Evolutionary conservation across 2,797 vertebrate genomes (phyloP).

Genomic region (Geotrypetes seraphini): DNA sequence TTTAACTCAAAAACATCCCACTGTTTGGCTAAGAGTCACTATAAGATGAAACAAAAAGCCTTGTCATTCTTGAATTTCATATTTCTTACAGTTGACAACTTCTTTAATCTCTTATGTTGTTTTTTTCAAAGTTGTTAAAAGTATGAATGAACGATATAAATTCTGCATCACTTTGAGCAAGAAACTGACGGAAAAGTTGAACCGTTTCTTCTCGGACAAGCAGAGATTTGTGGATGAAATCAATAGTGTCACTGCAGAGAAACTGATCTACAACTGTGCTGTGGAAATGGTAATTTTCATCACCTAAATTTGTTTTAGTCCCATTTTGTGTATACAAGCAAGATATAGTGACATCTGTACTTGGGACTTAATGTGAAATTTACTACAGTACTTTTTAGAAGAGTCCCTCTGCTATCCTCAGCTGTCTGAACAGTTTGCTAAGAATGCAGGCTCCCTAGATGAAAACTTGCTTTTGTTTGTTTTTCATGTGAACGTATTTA

Average conservation of each 20-base stretch:
- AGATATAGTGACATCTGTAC: too few species aligned
- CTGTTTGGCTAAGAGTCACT: too few species aligned
- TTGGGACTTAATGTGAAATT: too few species aligned
- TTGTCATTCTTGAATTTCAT: not conserved
- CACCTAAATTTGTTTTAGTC: not conserved
- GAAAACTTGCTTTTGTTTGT: too few species aligned
- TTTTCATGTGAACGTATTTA: too few species aligned
- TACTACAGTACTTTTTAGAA: too few species aligned
- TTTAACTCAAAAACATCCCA: too few species aligned
- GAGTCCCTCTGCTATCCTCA: too few species aligned
- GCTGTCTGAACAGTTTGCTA: too few species aligned
- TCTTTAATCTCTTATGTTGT: not conserved
- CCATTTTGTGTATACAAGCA: too few species aligned
- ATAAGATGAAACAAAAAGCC: too few species aligned
- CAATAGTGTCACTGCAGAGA: constrained; percentile 93
- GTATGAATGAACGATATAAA: constrained; percentile 87
- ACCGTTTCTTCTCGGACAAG: constrained; percentile 93
- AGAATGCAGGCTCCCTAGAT: too few species aligned
- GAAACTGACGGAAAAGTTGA: constrained; percentile 81
- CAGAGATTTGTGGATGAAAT: constrained; percentile 93
- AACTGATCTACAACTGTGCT: constrained; percentile 89
- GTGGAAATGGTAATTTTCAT: constrained; percentile 77
- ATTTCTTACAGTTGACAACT: not conserved
- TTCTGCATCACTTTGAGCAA: constrained; percentile 90
- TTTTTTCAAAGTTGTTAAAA: constrained; percentile 77